Conservation (phyloP, 2,888 invertebrate species). For the Hydropsyche betteni region DNA sequence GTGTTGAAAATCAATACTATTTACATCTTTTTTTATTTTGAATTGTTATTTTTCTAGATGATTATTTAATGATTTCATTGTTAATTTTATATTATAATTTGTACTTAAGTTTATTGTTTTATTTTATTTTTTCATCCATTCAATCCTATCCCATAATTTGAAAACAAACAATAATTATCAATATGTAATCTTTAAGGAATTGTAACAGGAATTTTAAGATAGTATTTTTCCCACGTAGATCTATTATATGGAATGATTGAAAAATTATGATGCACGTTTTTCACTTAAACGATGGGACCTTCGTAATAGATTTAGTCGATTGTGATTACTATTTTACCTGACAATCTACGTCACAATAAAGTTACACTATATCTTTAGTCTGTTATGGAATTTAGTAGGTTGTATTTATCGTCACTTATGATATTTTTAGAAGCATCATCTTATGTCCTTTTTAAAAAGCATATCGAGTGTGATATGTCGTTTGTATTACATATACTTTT, state of each 20-base stretch:
- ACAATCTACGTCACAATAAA: conserved; percentile 15
- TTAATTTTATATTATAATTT: conserved; percentile 17
- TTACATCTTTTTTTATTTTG: not conserved
- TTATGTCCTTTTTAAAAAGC: conserved; percentile 1
- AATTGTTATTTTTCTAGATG: conserved; percentile 10
- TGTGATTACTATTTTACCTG: conserved; percentile 23
- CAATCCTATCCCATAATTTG: too few relatives aligned
- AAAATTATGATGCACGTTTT: too few relatives aligned
- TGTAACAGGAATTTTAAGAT: too few relatives aligned
- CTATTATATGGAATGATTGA: too few relatives aligned
- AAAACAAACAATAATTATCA: too few relatives aligned
- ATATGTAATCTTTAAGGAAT: too few relatives aligned
- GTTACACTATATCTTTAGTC: conserved; percentile 11
- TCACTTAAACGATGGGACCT: conserved; percentile 2
- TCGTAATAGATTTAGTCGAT: not conserved
- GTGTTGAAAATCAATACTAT: conserved; percentile 10
- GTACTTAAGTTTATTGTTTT: conserved; percentile 13
- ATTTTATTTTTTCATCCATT: not conserved
- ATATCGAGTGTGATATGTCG: not conserved
- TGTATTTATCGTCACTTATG: conserved; percentile 1
- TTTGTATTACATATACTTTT: too few relatives aligned
- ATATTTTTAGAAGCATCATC: conserved; percentile 23
- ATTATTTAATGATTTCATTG: conserved; percentile 8
- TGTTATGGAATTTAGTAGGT: not conserved
- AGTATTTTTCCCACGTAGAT: too few relatives aligned